Base-by-base conservation (phyloP, 1,140 invertebrate genomes). In the Anthonomus grandis region DNA sequence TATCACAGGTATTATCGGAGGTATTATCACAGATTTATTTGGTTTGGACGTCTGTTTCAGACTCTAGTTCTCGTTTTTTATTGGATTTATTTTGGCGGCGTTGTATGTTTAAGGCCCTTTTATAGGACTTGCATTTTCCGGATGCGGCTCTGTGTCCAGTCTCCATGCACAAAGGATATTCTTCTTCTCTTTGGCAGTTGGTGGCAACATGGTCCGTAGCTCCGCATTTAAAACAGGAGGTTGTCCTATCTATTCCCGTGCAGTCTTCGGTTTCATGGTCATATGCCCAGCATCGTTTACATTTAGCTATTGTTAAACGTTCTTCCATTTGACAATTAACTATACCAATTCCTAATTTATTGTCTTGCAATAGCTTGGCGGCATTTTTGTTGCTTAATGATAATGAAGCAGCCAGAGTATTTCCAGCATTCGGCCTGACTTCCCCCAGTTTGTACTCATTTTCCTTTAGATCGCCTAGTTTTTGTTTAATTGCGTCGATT, bases 241-340 rank as follows among this genome's bases (percentile, higher is more conserved):
- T 17, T 19, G 3, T 49, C 25, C 47, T 49, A 31, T 49, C 47
- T 0, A 34, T 37, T 12, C 23, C 27, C 9, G n/a, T 22, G n/a
- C 47, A 49, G 13, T 34, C 36, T 3, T 19, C 18, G 25, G 47
- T 12, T 13, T 10, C 12, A 23, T 49, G 46, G 13, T 34, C 46
- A 5, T 34, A 37, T 15, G 23, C 2, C 46, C 46, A 49, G 27
- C 4, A 49, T 31, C 36, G 6, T 17, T 49, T 31, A 18, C 21
- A 19, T 19, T 19, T 10, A 5, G 4, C 42, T 2, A 49, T 4
- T 4, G 54, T 31, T 2, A 55, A 6, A 19, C 56, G 54, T 10
- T 48, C 38, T 19, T 53, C 49, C 15, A 59, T 23, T 17, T 4
- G 3, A 23, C 59, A 61, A 8, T 17, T 45, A n/a, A 50, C 39